phyloP scores from a whole-genome alignment of 1,140 invertebrate species.

The Fopius arisanus region DNA sequence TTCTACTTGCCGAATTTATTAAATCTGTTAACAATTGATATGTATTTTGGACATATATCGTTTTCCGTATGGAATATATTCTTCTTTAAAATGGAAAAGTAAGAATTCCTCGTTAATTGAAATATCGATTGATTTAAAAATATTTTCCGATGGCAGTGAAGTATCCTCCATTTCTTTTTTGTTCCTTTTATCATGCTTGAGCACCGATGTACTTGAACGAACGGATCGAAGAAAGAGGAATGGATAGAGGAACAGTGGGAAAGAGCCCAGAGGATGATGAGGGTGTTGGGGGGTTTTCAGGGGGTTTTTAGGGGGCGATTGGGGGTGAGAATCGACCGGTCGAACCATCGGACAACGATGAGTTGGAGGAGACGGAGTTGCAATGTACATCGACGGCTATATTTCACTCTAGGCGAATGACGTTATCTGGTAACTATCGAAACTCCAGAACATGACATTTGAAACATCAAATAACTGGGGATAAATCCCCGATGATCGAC shows the following conservation, averaged over 20 bases:
- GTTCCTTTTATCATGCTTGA: neutral
- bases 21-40: too few relatives aligned
- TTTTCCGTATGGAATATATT: too few relatives aligned
- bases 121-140: neutral
- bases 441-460: neutral
- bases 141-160: neutral
- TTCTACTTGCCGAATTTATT: too few relatives aligned
- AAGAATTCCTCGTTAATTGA: neutral
- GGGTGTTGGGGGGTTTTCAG: too few relatives aligned
- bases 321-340: neutral
- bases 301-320: too few relatives aligned
- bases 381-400: neutral
- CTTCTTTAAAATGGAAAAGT: neutral
- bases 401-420: neutral
- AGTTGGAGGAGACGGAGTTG: neutral
- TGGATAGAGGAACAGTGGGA: neutral
- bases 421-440: constrained; percentile 11
- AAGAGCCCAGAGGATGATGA: too few relatives aligned
- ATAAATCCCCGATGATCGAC: neutral
- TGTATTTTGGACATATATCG: too few relatives aligned
- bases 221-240: neutral
- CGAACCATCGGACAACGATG: neutral
- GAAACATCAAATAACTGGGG: neutral
- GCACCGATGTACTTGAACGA: neutral
- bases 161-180: neutral